A percentile compares a stretch with the other conserved stretches of the same genome.
These are phyloP conservation scores for Hydrotaea diabolus DNA, from an alignment of 2,888 invertebrate species.

Conservation along the genomic window DNA sequence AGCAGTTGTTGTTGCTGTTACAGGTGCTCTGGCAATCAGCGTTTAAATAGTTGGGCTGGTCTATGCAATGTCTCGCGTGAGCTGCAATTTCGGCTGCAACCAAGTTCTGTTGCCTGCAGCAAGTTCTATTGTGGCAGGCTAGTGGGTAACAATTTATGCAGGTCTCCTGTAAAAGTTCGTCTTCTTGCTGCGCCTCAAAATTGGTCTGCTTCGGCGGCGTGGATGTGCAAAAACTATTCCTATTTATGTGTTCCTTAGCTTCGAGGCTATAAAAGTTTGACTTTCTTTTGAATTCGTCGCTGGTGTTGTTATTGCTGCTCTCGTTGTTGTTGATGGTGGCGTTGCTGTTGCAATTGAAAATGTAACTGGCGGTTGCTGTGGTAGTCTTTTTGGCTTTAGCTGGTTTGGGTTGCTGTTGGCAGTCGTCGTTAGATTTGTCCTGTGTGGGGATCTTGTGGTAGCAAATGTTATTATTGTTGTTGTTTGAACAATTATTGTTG, in stretches of 20 bases:
- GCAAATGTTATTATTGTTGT: slow-evolving; percentile 42
- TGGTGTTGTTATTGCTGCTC: slow-evolving; percentile 35
- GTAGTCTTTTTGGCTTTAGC: slow-evolving; percentile 65
- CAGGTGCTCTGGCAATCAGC: slow-evolving; percentile 44
- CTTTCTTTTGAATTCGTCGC: slow-evolving; percentile 39
- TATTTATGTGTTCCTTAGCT: slow-evolving; percentile 28
- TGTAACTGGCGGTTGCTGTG: slow-evolving; percentile 48
- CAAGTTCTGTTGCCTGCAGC: slow-evolving; percentile 43
- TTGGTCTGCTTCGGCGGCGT: slow-evolving; percentile 41
- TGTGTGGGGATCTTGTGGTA: slow-evolving; percentile 56
- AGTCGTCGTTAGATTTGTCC: slow-evolving; percentile 53
- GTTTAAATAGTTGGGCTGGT: slow-evolving; percentile 45
- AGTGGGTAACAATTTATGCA: slow-evolving; percentile 57
- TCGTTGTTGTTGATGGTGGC: slow-evolving; percentile 37
- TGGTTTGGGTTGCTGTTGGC: slow-evolving; percentile 58
- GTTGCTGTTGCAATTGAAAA: slow-evolving; percentile 43
- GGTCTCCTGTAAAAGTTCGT: slow-evolving; percentile 66
- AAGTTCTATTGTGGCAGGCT: slow-evolving; percentile 57
- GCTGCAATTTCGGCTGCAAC: slow-evolving; percentile 34
- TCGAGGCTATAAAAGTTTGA: slow-evolving; percentile 41
- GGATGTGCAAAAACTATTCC: neutral
- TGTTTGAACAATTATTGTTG: slow-evolving; percentile 26
- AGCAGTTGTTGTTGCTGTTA: slow-evolving; percentile 62
- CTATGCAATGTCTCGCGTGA: slow-evolving; percentile 33
- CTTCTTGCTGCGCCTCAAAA: slow-evolving; percentile 57